Evolutionary conservation across 2,888 invertebrate species (phyloP).

Genomic region (Heliconius ethilla): DNA sequence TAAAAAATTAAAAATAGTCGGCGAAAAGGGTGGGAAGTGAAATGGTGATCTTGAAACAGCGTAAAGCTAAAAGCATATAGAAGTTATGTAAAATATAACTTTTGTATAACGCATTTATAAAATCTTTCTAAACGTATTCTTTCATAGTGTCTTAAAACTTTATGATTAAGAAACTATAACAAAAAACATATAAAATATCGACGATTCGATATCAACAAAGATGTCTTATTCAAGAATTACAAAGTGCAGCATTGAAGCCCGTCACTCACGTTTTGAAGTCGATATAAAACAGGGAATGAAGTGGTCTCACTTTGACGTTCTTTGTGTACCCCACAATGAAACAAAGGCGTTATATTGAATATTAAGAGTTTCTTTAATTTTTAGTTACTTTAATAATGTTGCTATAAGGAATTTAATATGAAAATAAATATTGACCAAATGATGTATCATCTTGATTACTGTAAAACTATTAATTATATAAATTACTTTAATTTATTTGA

Average conservation of each 20-base stretch:
- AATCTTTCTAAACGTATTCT: no score
- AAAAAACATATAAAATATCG: not conserved
- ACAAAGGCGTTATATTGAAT: conserved; percentile 2
- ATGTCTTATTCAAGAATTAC: not conserved
- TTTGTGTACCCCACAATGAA: not conserved
- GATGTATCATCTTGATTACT: no score
- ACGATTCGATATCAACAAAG: not conserved
- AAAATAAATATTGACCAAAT: no score
- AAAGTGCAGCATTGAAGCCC: conserved; percentile 1
- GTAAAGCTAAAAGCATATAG: no score
- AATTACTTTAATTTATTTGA: not conserved
- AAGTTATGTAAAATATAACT: not conserved
- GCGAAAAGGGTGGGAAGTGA: no score
- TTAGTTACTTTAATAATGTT: no score
- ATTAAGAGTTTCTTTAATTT: not conserved
- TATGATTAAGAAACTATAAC: not conserved
- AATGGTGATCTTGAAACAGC: no score
- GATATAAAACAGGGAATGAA: conserved; percentile 12
- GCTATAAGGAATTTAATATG: no score
- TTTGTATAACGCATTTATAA: not conserved
- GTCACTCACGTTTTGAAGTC: conserved; percentile 5
- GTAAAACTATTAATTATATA: not conserved
- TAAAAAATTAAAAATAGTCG: not conserved
- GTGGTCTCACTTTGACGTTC: conserved; percentile 18
- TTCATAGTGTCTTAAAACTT: not conserved